Percentiles rank a stretch among this genome's conserved stretches.
Conservation (phyloP, 2,888 invertebrate genomes). For the Parnassius mnemosyne region DNA sequence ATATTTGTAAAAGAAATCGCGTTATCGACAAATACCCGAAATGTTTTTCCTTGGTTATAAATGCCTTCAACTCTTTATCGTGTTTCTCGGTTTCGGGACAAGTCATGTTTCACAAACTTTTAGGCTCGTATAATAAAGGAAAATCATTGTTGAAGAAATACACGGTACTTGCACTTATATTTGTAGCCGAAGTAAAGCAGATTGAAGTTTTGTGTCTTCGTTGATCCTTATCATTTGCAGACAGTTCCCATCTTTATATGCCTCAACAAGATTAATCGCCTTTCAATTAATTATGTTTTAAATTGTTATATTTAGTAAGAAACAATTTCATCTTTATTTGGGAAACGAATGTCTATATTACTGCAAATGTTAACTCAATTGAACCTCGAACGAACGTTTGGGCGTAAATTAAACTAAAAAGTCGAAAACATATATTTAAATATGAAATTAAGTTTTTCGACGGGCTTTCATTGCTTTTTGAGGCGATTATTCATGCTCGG, state of each 20-base stretch:
- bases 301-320: conserved; percentile 34
- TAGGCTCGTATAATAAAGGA: conserved; percentile 10
- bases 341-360: conserved; percentile 1
- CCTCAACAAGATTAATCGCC: conserved; percentile 20
- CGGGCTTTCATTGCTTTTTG: conserved; percentile 65
- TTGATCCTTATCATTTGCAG: conserved; percentile 13
- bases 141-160: conserved; percentile 13
- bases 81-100: conserved; percentile 8
- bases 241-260: conserved; percentile 11
- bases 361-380: conserved; percentile 6
- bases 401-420: conserved; percentile 12
- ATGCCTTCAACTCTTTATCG: conserved; percentile 18
- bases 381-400: not conserved
- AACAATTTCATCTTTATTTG: conserved; percentile 6
- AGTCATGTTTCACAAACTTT: conserved; percentile 10
- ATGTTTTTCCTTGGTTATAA: conserved; percentile 14
- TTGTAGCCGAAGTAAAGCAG: conserved; percentile 15
- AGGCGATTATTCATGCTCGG: conserved; percentile 68
- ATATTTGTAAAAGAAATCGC: not conserved
- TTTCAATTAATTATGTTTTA: conserved; percentile 17
- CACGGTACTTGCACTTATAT: conserved; percentile 1
- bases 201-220: conserved; percentile 20
- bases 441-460: conserved; percentile 75
- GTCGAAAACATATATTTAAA: conserved; percentile 60
- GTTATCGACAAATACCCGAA: not conserved